Conservation (phyloP, 2,888 invertebrate species). For the Oxytorus armatus region DNA sequence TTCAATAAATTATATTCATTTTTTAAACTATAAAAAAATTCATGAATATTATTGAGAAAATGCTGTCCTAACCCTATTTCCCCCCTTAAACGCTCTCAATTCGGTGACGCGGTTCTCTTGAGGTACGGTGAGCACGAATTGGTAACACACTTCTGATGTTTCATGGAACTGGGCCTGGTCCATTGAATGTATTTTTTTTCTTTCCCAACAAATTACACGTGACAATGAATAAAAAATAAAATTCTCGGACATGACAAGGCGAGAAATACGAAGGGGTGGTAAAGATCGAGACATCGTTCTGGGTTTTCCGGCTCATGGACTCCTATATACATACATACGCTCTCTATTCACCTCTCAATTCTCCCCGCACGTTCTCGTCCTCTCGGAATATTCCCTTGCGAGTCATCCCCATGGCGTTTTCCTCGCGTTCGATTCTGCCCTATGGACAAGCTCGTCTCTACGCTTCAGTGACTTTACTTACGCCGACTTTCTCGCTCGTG, state of each 20-base stretch:
- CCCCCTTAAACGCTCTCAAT: too few relatives aligned
- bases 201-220: not conserved
- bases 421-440: slow-evolving; percentile 36
- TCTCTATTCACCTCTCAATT: slow-evolving; percentile 38
- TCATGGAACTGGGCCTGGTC: too few relatives aligned
- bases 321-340: slow-evolving; percentile 39
- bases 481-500: slow-evolving; percentile 34
- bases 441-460: slow-evolving; percentile 41
- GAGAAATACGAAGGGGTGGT: slow-evolving; percentile 5
- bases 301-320: slow-evolving; percentile 28
- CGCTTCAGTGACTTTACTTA: slow-evolving; percentile 48
- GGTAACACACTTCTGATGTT: too few relatives aligned
- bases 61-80: too few relatives aligned
- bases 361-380: slow-evolving; percentile 15
- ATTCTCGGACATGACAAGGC: not conserved
- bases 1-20: too few relatives aligned
- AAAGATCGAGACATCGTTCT: slow-evolving; percentile 16
- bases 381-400: slow-evolving; percentile 54
- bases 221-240: slow-evolving; percentile 10
- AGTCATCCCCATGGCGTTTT: slow-evolving; percentile 50
- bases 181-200: too few relatives aligned
- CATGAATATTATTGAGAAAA: too few relatives aligned
- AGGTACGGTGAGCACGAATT: too few relatives aligned
- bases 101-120: too few relatives aligned
- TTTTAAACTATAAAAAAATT: too few relatives aligned